Conservation (phyloP, 2,113 vertebrate species). For the Syrmaticus mikado region DNA sequence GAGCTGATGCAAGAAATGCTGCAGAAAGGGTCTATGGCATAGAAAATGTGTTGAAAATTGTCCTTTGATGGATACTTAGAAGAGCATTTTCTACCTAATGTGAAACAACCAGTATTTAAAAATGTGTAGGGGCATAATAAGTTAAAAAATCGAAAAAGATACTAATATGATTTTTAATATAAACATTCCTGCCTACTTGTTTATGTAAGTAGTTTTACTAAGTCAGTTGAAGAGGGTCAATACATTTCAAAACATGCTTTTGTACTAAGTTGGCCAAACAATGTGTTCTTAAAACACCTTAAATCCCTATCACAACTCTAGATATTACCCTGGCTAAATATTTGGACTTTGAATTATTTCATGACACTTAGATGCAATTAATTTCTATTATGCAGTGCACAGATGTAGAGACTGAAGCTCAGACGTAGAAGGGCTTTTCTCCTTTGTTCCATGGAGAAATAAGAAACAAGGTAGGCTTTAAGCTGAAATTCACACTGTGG, state of each 20-base stretch:
- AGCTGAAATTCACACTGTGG: background rate
- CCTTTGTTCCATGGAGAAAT: background rate
- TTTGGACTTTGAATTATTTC: background rate
- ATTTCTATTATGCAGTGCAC: background rate
- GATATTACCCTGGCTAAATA: background rate
- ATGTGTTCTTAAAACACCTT: background rate
- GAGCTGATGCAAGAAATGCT: background rate
- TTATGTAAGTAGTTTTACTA: background rate
- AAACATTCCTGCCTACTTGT: background rate
- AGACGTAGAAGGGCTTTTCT: accelerated
- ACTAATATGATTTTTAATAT: background rate
- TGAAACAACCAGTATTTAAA: background rate
- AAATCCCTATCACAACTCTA: background rate
- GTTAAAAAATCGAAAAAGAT: background rate
- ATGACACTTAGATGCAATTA: background rate
- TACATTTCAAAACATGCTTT: background rate
- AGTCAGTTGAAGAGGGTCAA: background rate
- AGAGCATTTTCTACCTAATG: background rate
- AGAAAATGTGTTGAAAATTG: background rate
- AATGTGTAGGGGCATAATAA: background rate
- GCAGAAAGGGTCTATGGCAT: background rate
- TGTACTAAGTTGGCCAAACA: background rate
- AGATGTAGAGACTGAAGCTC: background rate
- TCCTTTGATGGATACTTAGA: background rate
- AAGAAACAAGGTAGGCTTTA: background rate